Conservation (phyloP, 2,113 vertebrate genomes). For the Benthochromis sp. region DNA sequence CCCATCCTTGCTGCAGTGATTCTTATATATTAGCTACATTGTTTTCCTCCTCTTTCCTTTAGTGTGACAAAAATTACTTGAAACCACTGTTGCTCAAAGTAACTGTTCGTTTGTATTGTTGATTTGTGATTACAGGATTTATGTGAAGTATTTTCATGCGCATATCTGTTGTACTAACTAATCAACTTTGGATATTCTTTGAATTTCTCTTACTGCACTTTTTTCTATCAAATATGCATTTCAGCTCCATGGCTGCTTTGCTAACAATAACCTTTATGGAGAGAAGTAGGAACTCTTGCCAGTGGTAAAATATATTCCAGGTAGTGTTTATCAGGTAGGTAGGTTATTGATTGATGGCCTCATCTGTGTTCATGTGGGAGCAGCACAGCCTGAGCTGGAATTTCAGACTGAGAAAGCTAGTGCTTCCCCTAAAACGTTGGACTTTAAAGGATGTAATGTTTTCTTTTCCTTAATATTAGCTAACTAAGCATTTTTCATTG, state of each 20-base stretch:
- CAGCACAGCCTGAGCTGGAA: constrained; percentile 23
- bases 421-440: constrained; percentile 6
- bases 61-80: not conserved
- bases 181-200: not conserved
- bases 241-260: constrained; percentile 13
- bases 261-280: not conserved
- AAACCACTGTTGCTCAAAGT: not conserved
- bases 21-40: constrained; percentile 15
- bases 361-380: constrained; percentile 44
- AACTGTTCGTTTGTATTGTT: not conserved
- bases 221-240: not conserved
- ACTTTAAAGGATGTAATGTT: not conserved
- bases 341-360: constrained; percentile 43
- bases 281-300: not conserved
- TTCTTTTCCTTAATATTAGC: not conserved
- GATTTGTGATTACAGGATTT: not conserved
- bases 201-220: not conserved
- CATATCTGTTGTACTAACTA: not conserved
- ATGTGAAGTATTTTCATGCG: not conserved
- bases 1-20: not conserved
- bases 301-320: constrained; percentile 33
- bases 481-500: not conserved
- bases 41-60: not conserved
- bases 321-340: constrained; percentile 32
- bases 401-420: constrained; percentile 7